Base-by-base conservation (phyloP, 2,113 vertebrate species). In the Coptodon bakossiorum region DNA sequence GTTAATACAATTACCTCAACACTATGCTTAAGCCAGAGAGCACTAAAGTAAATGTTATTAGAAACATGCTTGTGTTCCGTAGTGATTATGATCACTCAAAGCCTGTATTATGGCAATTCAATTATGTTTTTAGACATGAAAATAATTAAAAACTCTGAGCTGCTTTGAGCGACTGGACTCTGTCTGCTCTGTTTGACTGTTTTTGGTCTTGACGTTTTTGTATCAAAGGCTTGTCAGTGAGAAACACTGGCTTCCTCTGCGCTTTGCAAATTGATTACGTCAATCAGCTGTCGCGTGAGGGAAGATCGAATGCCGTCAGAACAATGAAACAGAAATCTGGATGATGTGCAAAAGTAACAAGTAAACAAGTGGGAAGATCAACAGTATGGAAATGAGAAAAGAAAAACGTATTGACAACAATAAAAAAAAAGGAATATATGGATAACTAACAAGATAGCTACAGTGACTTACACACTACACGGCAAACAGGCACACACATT, bases 241-340 rank as follows among this genome's bases (percentile, higher is more conserved):
- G 89, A 50, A 86, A 80, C 73, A 86, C n/a, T 57, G 81, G 79
- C 73, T 87, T 79, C 68, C 31, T 92, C 82, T 82, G 85, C 85
- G 52, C 81, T 82, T 68, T 85, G 82, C 83, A 87, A 90, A 92
- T 84, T 82, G 80, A 92, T 85, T 73, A 56, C 29, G 89, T 93
- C 93, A 92, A 91, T 94, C 93, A 88, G 85, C 56, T 80, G 57
- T 81, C 86, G 31, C 17, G 78, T 52, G 53, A 56, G 34, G 29
- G 57, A 63, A 66, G 87, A 91, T 90, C 57, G 88, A 91, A 90
- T 29, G 52, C 36, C 7, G 36, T 48, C 88, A 88, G 14, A 82
- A 63, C 54, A 90, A 86, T 43, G 38, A 73, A 43, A 90, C 17
- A 71, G 29, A 56, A 50, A 9, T 48, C 5, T 79, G 85, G 78